Evolutionary conservation across 2,797 vertebrate genomes (phyloP).

Genomic region (Bovichtus diacanthus): DNA sequence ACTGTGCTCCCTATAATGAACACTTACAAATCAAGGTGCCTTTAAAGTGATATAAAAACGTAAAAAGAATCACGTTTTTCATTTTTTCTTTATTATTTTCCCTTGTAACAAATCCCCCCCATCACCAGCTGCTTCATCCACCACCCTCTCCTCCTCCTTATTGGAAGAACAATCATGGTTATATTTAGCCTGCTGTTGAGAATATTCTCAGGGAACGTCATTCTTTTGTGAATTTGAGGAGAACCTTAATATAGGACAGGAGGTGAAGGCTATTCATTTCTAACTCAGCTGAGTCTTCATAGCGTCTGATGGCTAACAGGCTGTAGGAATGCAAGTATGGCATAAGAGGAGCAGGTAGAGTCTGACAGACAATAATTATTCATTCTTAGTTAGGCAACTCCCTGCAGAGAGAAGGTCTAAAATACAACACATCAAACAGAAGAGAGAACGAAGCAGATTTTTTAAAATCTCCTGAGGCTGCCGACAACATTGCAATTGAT

Average conservation of each 20-base stretch:
- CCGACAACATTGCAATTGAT: slow-evolving; percentile 37
- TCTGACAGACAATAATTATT: slow-evolving; percentile 54
- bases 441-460: slow-evolving; percentile 35
- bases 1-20: background rate
- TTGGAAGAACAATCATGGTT: slow-evolving; percentile 64
- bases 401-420: slow-evolving; percentile 51
- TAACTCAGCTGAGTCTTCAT: slow-evolving; percentile 27
- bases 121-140: background rate
- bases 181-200: slow-evolving; percentile 61
- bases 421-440: slow-evolving; percentile 57
- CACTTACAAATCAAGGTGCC: background rate
- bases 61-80: background rate
- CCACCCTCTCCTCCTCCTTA: slow-evolving; percentile 22
- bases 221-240: slow-evolving; percentile 63
- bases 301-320: slow-evolving; percentile 36
- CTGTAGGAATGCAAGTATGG: background rate
- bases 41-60: background rate
- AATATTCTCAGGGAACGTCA: slow-evolving; percentile 52
- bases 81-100: slow-evolving; percentile 14
- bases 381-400: slow-evolving; percentile 46
- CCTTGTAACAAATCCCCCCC: background rate
- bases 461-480: slow-evolving; percentile 37
- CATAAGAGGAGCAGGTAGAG: slow-evolving; percentile 35
- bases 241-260: slow-evolving; percentile 63
- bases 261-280: slow-evolving; percentile 61